Evolutionary conservation across 2,797 vertebrate species (phyloP).

Genomic region (Orestias chungarensis): DNA sequence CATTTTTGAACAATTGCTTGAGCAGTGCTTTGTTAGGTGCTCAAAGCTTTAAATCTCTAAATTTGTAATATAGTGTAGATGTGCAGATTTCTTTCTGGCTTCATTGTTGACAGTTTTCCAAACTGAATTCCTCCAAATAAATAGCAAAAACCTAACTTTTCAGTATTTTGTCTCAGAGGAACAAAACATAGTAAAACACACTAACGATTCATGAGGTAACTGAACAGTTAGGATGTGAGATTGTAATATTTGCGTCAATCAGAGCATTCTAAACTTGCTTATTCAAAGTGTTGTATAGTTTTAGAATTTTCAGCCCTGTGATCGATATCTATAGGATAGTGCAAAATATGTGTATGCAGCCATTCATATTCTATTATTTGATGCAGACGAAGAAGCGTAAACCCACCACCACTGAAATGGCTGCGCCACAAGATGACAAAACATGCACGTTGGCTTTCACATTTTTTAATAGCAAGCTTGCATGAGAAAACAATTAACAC

Average conservation of each 20-base stretch:
- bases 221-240: background rate
- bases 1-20: background rate
- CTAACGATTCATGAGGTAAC: background rate
- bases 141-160: background rate
- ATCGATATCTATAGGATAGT: background rate
- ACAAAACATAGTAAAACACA: background rate
- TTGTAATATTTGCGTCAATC: background rate
- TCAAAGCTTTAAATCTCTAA: too few relatives aligned
- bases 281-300: background rate
- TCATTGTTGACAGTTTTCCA: background rate
- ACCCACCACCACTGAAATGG: conserved; percentile 1
- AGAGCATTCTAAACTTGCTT: background rate
- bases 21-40: too few relatives aligned
- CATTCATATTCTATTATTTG: background rate
- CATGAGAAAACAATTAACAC: conserved; percentile 1
- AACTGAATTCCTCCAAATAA: background rate
- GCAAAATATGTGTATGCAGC: background rate
- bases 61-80: too few relatives aligned
- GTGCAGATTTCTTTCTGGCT: background rate
- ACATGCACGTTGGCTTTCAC: background rate
- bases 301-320: background rate
- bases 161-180: background rate
- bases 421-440: background rate
- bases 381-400: background rate
- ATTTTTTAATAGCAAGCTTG: background rate